A percentile compares a stretch with the other conserved stretches of the same genome.
These are phyloP conservation scores for Peromyscus attwateri DNA, from an alignment of 2,797 vertebrate genomes.

Conservation along the genomic window DNA sequence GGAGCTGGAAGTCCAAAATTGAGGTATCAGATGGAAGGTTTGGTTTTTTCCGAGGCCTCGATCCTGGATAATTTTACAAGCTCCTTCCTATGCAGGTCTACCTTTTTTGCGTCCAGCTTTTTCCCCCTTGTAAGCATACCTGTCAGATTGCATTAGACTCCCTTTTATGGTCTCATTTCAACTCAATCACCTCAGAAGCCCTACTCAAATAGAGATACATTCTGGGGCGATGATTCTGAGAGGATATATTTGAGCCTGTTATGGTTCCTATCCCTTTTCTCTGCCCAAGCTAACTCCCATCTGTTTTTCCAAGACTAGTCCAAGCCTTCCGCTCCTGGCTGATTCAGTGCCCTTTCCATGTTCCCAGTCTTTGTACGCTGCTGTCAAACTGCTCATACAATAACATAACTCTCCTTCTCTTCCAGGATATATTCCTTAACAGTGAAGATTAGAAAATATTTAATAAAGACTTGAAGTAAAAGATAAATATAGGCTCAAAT, in stretches of 20 bases:
- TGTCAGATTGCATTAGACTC: neutral
- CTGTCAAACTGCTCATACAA: neutral
- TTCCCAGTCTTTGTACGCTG: neutral
- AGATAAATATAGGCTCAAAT: neutral
- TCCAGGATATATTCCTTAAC: constrained; percentile 23
- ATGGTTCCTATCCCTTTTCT: neutral
- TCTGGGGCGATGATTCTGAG: neutral
- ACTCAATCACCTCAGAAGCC: constrained; percentile 5
- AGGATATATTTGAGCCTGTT: neutral
- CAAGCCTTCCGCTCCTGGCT: neutral
- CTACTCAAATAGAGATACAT: neutral
- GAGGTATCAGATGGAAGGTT: neutral
- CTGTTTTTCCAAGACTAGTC: constrained; percentile 10
- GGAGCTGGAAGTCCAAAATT: neutral
- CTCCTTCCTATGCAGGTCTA: neutral
- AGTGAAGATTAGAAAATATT: constrained; percentile 13
- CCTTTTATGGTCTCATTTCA: constrained; percentile 16
- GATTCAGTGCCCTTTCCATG: neutral
- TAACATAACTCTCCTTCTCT: neutral
- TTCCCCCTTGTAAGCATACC: neutral
- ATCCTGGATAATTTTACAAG: neutral
- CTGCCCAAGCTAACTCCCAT: neutral
- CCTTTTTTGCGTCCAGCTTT: neutral
- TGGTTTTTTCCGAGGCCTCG: constrained; percentile 7
- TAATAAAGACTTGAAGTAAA: constrained; percentile 48